These are phyloP conservation scores for Nemurella pictetii DNA, from an alignment of 2,888 invertebrate species.

Conservation along the genomic window DNA sequence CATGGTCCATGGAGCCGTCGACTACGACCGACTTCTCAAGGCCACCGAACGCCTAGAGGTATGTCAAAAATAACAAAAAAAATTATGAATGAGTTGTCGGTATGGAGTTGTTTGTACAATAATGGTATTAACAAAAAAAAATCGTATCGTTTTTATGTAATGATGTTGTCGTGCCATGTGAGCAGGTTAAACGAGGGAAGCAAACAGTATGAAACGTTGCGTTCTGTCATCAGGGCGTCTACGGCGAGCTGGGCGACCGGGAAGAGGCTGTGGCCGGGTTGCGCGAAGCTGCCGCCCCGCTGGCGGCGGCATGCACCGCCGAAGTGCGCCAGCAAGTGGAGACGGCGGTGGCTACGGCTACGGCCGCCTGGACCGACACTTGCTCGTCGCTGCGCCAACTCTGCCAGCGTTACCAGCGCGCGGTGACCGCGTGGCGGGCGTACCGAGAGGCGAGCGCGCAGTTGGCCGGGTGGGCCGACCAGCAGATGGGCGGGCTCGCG, in stretches of 20 bases:
- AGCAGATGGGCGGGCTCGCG: slow-evolving; percentile 61
- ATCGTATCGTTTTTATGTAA: too few species aligned
- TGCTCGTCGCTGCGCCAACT: slow-evolving; percentile 74
- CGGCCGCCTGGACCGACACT: slow-evolving; percentile 79
- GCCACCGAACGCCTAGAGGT: slow-evolving; percentile 86
- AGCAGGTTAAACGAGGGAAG: too few species aligned
- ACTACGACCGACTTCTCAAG: slow-evolving; percentile 78
- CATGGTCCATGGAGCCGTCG: slow-evolving; percentile 81
- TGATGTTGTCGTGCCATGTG: too few species aligned
- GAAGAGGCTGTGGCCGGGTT: slow-evolving; percentile 74
- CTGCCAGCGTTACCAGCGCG: slow-evolving; percentile 77
- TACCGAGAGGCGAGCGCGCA: slow-evolving; percentile 79
- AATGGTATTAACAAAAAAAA: too few species aligned
- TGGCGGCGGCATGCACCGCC: slow-evolving; percentile 70
- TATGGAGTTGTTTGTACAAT: too few species aligned
- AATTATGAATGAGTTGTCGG: too few species aligned
- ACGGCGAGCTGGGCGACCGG: slow-evolving; percentile 73
- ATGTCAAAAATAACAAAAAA: too few species aligned
- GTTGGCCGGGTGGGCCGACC: slow-evolving; percentile 74
- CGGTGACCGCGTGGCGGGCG: slow-evolving; percentile 78
- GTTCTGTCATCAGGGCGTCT: slow-evolving; percentile 64
- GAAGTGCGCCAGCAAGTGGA: slow-evolving; percentile 73
- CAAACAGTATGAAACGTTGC: too few species aligned
- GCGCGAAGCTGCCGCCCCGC: slow-evolving; percentile 69
- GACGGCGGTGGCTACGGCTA: slow-evolving; percentile 76